phyloP scores from a whole-genome alignment of 2,797 vertebrate genomes.

The Anabacerthia variegaticeps region DNA sequence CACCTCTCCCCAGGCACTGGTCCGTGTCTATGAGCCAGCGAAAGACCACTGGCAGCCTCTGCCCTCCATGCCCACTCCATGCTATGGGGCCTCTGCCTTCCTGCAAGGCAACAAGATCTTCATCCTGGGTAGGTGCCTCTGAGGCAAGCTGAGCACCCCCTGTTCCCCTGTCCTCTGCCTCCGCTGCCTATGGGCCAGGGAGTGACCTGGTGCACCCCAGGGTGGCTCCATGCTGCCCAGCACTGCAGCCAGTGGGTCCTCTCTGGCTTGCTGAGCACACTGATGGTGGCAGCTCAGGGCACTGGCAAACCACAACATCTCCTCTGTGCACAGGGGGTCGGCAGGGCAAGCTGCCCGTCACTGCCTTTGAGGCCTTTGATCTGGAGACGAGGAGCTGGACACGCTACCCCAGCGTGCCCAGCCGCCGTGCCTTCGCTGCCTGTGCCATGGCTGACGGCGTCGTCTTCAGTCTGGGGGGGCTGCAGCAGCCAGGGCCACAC shows the following conservation, averaged over 20 bases:
- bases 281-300: not conserved
- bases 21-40: conserved; percentile 88
- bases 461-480: conserved; percentile 93
- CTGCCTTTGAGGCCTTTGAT: conserved; percentile 94
- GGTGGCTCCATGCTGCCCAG: not conserved
- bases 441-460: conserved; percentile 83
- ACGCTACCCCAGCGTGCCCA: conserved; percentile 91
- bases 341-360: conserved; percentile 95
- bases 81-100: conserved; percentile 91
- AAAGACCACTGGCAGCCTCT: conserved; percentile 90
- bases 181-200: not conserved
- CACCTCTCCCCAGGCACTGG: conserved; percentile 90
- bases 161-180: not conserved
- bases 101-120: conserved; percentile 92
- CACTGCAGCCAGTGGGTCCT: accelerated
- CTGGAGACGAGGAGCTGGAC: conserved; percentile 92
- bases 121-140: conserved; percentile 84
- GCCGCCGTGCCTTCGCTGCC: conserved; percentile 91
- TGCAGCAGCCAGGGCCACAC: conserved; percentile 96
- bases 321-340: conserved; percentile 85
- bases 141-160: accelerated
- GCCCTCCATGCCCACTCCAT: conserved; percentile 94
- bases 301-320: not conserved
- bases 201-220: not conserved
- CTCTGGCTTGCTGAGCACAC: not conserved